Conservation (phyloP, 2,113 vertebrate species). For the Hippopotamus amphibius region DNA sequence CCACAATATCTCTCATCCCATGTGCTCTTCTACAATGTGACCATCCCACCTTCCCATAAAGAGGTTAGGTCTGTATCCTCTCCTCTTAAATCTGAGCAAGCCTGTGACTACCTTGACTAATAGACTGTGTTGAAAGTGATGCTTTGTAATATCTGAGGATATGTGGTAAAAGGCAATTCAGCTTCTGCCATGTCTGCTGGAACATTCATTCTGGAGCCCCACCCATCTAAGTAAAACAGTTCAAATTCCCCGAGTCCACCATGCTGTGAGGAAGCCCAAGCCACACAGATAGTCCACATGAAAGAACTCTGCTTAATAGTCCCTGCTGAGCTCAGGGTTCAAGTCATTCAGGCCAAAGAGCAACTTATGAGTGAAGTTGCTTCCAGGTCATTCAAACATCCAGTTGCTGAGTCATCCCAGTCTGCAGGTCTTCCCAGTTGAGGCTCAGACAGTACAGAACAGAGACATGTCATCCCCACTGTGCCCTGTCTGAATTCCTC, state of each 20-base stretch:
- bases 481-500: constrained; percentile 38
- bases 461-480: neutral
- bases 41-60: neutral
- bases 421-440: neutral
- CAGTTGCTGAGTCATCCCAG: constrained; percentile 43
- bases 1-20: neutral
- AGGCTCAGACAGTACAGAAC: constrained; percentile 33
- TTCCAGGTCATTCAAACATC: neutral
- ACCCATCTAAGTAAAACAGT: neutral
- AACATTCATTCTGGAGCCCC: neutral
- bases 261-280: constrained; percentile 32
- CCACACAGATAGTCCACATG: too few species aligned
- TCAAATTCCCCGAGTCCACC: neutral
- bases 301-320: neutral
- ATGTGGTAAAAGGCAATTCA: neutral
- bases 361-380: neutral
- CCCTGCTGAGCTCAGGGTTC: neutral
- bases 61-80: neutral
- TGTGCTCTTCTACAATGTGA: neutral
- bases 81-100: neutral
- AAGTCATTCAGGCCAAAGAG: neutral
- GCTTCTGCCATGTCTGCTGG: neutral
- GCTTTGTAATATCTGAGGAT: neutral
- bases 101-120: neutral
- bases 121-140: neutral